Percentiles rank a stretch among this genome's conserved stretches.
Evolutionary conservation across 2,797 vertebrate species (phyloP).

Genomic region (Leptatherina wallacei): DNA sequence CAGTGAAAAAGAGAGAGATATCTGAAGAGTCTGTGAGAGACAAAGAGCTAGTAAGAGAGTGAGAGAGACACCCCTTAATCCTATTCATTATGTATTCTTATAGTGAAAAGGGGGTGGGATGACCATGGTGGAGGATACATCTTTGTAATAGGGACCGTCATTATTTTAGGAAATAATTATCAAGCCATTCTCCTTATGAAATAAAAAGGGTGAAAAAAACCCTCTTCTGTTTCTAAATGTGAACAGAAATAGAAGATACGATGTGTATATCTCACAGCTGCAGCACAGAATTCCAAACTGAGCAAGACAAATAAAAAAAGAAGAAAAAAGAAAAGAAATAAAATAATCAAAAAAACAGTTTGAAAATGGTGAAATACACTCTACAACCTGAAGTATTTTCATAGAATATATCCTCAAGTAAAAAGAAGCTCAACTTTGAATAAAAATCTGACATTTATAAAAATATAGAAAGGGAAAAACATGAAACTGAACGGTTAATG

Average conservation of each 20-base stretch:
- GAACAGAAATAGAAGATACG: constrained; percentile 19
- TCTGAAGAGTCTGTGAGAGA: constrained; percentile 31
- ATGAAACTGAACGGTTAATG: background rate
- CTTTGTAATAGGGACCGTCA: constrained; percentile 46
- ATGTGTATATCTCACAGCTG: background rate
- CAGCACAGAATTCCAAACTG: background rate
- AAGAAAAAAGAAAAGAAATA: background rate
- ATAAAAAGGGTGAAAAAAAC: constrained; percentile 15
- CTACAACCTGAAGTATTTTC: background rate
- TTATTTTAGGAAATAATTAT: constrained; percentile 59
- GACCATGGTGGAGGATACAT: constrained; percentile 38
- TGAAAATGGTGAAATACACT: background rate
- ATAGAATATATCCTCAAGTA: background rate
- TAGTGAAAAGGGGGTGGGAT: constrained; percentile 29
- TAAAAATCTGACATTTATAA: background rate
- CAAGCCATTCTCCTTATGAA: constrained; percentile 29
- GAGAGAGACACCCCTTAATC: constrained; percentile 41
- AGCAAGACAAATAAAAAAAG: background rate
- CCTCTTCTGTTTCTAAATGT: background rate
- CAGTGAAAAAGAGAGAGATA: constrained; percentile 42
- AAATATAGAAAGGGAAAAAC: background rate
- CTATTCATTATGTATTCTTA: constrained; percentile 57
- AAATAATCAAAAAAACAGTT: background rate
- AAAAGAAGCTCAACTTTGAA: background rate
- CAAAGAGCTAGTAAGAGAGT: constrained; percentile 26